Evolutionary conservation across 2,888 invertebrate species (phyloP).

Genomic region (Hirtodrosophila histrioides): DNA sequence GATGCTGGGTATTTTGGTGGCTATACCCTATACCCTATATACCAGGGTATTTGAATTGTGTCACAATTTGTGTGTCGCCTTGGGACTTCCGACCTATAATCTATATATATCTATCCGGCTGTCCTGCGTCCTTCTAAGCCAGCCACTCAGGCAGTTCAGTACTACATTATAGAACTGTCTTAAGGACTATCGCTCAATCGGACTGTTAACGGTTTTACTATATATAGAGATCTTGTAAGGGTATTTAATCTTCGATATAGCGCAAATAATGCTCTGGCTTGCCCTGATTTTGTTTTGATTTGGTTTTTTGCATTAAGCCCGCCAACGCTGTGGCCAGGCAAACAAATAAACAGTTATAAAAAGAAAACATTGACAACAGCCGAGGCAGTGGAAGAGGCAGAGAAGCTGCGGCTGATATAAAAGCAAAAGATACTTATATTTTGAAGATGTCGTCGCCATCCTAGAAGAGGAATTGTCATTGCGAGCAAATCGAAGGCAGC

Average conservation of each 20-base stretch:
- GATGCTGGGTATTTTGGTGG: constrained; percentile 25
- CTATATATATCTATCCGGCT: too few relatives aligned
- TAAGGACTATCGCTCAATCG: too few relatives aligned
- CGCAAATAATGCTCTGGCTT: neutral
- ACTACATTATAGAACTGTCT: too few relatives aligned
- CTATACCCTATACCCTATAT: constrained; percentile 1
- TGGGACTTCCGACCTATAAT: too few relatives aligned
- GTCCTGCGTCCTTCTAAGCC: too few relatives aligned
- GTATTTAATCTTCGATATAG: too few relatives aligned
- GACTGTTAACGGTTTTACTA: too few relatives aligned
- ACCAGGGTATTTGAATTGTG: too few relatives aligned
- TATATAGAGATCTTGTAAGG: too few relatives aligned
- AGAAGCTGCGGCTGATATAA: constrained; percentile 1
- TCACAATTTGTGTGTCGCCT: too few relatives aligned
- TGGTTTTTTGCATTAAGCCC: constrained; percentile 57
- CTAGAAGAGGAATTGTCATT: constrained; percentile 25
- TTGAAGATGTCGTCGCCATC: constrained; percentile 28
- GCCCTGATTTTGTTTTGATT: constrained; percentile 15
- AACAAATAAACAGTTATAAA: constrained; percentile 56
- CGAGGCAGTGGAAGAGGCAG: neutral
- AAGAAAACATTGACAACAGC: constrained; percentile 36
- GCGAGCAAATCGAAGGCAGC: constrained; percentile 15
- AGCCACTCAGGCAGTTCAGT: too few relatives aligned
- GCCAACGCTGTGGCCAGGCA: constrained; percentile 39
- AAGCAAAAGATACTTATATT: constrained; percentile 44